These are phyloP conservation scores for Limnephilus lunatus DNA, from an alignment of 2,888 invertebrate genomes.

Conservation along the genomic window DNA sequence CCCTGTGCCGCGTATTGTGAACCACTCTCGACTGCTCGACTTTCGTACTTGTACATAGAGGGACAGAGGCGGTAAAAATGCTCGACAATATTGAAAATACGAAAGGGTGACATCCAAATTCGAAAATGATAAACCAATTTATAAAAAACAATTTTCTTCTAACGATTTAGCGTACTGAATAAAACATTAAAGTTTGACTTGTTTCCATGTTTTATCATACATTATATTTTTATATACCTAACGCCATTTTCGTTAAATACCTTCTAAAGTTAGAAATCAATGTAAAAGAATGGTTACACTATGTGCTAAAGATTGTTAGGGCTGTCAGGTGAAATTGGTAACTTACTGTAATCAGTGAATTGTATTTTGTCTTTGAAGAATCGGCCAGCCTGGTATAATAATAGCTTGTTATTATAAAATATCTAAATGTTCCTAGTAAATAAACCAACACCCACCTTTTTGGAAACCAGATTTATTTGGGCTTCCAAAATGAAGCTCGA, in stretches of 20 bases:
- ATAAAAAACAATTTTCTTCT: background rate
- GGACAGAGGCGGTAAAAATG: background rate
- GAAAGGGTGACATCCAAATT: background rate
- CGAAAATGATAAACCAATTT: background rate
- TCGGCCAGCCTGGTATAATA: background rate
- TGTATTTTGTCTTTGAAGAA: background rate
- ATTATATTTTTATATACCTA: too few species aligned
- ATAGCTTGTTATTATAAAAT: too few species aligned
- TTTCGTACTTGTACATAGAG: background rate
- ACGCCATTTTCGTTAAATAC: too few species aligned
- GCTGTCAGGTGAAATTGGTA: background rate
- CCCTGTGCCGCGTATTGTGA: background rate
- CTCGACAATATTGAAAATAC: background rate
- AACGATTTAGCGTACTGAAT: background rate
- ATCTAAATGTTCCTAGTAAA: too few species aligned
- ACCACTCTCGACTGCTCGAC: constrained; percentile 2
- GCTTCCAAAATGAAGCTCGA: too few species aligned
- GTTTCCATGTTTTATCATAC: too few species aligned
- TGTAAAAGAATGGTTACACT: too few species aligned
- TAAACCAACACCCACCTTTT: background rate
- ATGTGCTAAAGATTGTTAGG: too few species aligned
- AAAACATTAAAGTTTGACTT: too few species aligned
- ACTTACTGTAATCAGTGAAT: too few species aligned
- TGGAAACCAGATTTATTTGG: background rate
- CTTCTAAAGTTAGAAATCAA: too few species aligned